Evolutionary conservation across 2,113 vertebrate species (phyloP).

Genomic region (Aspidoscelis tigris): DNA sequence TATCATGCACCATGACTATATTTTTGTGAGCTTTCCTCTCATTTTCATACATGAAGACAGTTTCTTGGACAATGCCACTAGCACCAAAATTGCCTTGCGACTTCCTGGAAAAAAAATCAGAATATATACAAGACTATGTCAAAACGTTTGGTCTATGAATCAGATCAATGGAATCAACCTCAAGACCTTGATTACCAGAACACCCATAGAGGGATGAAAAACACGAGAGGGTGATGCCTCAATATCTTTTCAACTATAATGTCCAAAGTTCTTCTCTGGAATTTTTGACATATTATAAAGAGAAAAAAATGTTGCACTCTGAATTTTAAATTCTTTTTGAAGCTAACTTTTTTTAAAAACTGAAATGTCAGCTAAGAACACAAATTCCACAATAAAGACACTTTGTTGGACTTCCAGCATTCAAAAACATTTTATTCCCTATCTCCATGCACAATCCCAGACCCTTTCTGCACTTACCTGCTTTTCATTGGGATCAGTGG

Average conservation of each 20-base stretch:
- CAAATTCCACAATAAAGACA: too few species aligned
- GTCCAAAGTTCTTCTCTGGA: neutral
- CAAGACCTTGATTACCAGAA: constrained; percentile 13
- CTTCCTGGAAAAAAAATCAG: constrained; percentile 9
- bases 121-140: constrained; percentile 1
- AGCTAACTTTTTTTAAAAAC: neutral
- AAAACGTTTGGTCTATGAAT: neutral
- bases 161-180: constrained; percentile 1
- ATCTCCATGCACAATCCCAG: too few species aligned
- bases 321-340: neutral
- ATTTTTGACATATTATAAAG: neutral
- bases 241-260: neutral
- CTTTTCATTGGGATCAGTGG: too few species aligned
- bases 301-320: neutral
- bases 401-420: neutral
- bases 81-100: constrained; percentile 21
- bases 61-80: constrained; percentile 2
- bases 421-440: neutral
- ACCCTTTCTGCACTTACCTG: too few species aligned
- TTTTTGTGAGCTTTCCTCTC: constrained; percentile 20
- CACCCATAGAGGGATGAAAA: neutral
- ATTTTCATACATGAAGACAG: constrained; percentile 9
- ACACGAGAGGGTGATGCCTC: neutral
- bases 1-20: neutral
- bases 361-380: neutral